phyloP scores from a whole-genome alignment of 2,888 invertebrate species.

The Cantharis lateralis region DNA sequence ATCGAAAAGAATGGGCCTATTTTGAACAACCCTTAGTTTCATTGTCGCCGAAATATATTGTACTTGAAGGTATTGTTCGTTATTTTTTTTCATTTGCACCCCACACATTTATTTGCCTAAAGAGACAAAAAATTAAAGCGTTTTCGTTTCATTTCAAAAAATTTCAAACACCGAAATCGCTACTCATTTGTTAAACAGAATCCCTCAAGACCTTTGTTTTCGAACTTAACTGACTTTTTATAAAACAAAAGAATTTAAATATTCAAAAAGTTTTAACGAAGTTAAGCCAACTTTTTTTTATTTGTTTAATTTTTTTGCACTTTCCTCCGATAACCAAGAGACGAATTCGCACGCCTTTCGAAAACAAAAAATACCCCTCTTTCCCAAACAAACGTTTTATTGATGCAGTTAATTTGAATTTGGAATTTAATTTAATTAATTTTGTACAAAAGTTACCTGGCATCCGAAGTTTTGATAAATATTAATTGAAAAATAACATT shows the following conservation, averaged over 20 bases:
- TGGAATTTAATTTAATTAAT: background rate
- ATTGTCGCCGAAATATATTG: constrained; percentile 36
- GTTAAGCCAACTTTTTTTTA: background rate
- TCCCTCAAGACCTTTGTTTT: background rate
- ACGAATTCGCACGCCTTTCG: background rate
- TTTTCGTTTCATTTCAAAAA: background rate
- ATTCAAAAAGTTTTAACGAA: background rate
- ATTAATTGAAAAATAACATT: background rate
- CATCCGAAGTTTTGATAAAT: background rate
- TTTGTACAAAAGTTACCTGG: background rate
- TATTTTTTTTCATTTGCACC: constrained; percentile 12
- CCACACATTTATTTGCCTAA: constrained; percentile 13
- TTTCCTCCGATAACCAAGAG: background rate
- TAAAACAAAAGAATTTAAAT: background rate
- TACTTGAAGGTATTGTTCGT: constrained; percentile 35
- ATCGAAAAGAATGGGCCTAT: constrained; percentile 35
- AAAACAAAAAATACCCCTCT: background rate
- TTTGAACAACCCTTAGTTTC: constrained; percentile 35
- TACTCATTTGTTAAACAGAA: background rate
- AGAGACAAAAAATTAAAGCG: background rate
- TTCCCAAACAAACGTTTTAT: background rate
- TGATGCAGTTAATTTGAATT: background rate
- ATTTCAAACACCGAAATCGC: background rate
- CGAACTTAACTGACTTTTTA: background rate
- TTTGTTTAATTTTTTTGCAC: background rate